Evolutionary conservation across 2,797 vertebrate species (phyloP), one percentile per base, ranked within the genome.

Genomic region (Antennarius maculatus): DNA sequence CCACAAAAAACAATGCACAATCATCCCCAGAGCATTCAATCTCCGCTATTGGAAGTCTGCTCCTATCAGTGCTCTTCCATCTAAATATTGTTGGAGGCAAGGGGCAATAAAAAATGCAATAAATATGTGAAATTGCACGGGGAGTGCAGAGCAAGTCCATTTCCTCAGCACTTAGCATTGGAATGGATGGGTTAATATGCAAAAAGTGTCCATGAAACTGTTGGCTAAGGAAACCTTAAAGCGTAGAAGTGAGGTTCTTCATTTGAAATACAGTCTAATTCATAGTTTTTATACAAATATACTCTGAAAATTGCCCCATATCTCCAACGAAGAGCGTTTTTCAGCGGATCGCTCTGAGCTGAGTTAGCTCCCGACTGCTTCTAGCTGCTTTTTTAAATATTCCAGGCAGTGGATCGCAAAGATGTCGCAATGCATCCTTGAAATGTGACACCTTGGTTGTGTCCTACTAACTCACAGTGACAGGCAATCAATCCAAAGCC

Each of bases 1-100:
- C 70, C 79, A 78, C 74, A 23, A 80, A 82, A 63, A 90, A 79
- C 54, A 58, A 69, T 79, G 63, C 80, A 77, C 83, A 81, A 88
- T 84, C 83, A 74, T 80, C 87, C 86, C 87, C 77, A 71, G 84
- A 85, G 84, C 81, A 89, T 83, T 84, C 90, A 81, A 91, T 92
- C 90, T 90, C 64, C 92, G 88, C 93, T 93, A 91, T 90, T 93
- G 84, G 89, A 92, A 89, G 88, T 84, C 73, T 15, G 62, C 80
- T 86, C 78, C 67, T 83, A 91, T 92, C 88, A 81, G 80, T 79
- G 80, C 62, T 51, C 69, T 90, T 91, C 89, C 83, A 77, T 91
- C 82, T 79, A 90, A 92, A 93, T 91, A 92, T 92, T 92, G 89
- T 87, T 85, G 67, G 85, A 92, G 86, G 81, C 78, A 89, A 34